Percentiles rank a stretch among this genome's conserved stretches.
Evolutionary conservation across 1,140 invertebrate species (phyloP).

Genomic region (Magallana angulata): DNA sequence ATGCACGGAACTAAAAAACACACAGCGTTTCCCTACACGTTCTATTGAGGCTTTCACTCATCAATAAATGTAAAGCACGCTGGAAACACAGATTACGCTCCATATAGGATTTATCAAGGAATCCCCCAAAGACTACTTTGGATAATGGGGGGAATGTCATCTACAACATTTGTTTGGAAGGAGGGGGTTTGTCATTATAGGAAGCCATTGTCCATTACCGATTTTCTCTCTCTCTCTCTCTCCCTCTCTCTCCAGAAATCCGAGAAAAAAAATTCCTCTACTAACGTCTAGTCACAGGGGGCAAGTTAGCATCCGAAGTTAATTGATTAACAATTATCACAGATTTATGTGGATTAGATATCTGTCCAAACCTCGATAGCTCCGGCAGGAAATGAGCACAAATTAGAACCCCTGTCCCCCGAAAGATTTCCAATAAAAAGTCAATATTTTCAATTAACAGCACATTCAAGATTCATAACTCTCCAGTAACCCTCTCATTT

Average conservation of each 20-base stretch:
- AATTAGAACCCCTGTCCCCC: background rate
- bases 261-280: no score
- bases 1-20: no score
- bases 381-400: background rate
- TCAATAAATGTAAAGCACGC: background rate
- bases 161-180: slow-evolving; percentile 24
- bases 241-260: background rate
- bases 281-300: no score
- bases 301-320: background rate
- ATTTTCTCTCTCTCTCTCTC: background rate
- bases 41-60: background rate
- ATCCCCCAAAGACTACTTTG: slow-evolving; percentile 18
- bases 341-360: slow-evolving; percentile 23
- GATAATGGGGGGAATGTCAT: slow-evolving; percentile 8
- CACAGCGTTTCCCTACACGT: no score
- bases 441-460: background rate
- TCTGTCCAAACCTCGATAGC: background rate
- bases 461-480: background rate
- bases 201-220: slow-evolving; percentile 1
- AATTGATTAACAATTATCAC: slow-evolving; percentile 25
- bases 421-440: slow-evolving; percentile 24
- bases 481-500: background rate
- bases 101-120: slow-evolving; percentile 21
- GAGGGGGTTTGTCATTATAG: background rate
- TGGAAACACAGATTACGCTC: slow-evolving; percentile 7